Percentiles rank a stretch among this genome's conserved stretches.
These are phyloP conservation scores for Acipenser oxyrinchus DNA, from an alignment of 2,797 vertebrate genomes.

Conservation along the genomic window DNA sequence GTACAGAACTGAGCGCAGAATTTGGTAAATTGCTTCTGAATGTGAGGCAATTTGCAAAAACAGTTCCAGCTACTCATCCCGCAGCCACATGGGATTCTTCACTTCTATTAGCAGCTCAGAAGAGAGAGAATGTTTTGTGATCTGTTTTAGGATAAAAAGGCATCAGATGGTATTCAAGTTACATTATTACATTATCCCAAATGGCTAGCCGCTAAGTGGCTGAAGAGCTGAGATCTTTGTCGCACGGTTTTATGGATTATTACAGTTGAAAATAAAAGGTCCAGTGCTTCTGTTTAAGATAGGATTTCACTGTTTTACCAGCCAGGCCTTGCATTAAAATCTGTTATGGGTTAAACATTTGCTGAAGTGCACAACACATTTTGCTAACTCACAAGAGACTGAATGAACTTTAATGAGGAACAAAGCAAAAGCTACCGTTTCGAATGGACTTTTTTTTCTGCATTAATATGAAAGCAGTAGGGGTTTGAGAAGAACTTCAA, in stretches of 20 bases:
- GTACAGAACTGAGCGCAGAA: conserved; percentile 24
- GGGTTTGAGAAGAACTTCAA: too few species aligned
- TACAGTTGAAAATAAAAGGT: not conserved
- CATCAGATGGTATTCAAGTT: conserved; percentile 43
- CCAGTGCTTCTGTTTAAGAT: not conserved
- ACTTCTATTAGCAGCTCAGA: conserved; percentile 37
- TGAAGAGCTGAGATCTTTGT: conserved; percentile 24
- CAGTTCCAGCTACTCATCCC: conserved; percentile 22
- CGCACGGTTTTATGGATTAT: conserved; percentile 18
- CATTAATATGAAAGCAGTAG: too few species aligned
- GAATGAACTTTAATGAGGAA: too few species aligned
- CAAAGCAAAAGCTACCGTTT: too few species aligned
- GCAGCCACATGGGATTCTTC: conserved; percentile 26
- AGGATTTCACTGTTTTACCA: too few species aligned
- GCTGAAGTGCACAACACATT: too few species aligned
- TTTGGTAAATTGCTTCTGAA: conserved; percentile 31
- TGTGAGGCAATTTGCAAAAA: conserved; percentile 28
- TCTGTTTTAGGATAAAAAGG: conserved; percentile 32
- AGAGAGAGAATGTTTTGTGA: conserved; percentile 19
- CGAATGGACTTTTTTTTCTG: too few species aligned
- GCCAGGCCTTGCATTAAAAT: too few species aligned
- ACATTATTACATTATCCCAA: conserved; percentile 38
- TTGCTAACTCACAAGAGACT: too few species aligned
- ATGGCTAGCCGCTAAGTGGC: conserved; percentile 32
- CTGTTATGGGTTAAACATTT: too few species aligned